Evolutionary conservation across 2,888 invertebrate genomes (phyloP), one percentile per base, ranked within the genome.

Genomic region (Xestoiulus laeticollis): DNA sequence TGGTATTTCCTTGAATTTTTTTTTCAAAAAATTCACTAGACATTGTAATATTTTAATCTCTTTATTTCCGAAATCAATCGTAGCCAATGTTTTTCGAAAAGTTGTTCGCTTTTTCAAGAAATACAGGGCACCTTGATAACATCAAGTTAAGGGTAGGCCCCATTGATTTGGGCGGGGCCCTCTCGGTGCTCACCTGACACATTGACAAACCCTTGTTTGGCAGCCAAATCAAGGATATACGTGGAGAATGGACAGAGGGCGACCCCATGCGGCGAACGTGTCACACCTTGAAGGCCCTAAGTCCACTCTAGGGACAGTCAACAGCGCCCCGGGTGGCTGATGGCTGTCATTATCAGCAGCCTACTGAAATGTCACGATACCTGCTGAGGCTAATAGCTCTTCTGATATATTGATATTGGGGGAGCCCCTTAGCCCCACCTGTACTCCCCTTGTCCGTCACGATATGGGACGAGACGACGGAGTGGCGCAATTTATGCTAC

Each of bases 241-340:
- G 26, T 78, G 78, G 78, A 78, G n/a, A 78, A 30, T 30, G 78
- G 78, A 30, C 78, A 78, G 26, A 8, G 30, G 78, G 78, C 78
- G 78, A 30, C 78, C 78, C 30, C 78, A 78, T 78, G 78, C 30
- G 78, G 78, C 78, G 78, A 30, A 30, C 78, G 78, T 78, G 78
- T 78, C 78, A 78, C 78, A 78, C 78, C 78, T 78, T 22, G 0
- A 12, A 78, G 26, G 85, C 22, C 85, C 44, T 22, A 33, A 43
- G 85, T 85, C 85, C 85, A 85, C 85, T 85, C 78, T 33, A 14
- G 85, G 44, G 85, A 85, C 85, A 85, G 85, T 85, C 85, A 85
- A 85, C 85, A 43, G 85, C 44, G 38, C 44, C 85, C 85, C 85
- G 44, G 85, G 85, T 85, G 85, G 85, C 44, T 85, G 85, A 85